These are phyloP conservation scores for Cromileptes altivelis DNA, from an alignment of 2,113 vertebrate genomes.

Conservation along the genomic window DNA sequence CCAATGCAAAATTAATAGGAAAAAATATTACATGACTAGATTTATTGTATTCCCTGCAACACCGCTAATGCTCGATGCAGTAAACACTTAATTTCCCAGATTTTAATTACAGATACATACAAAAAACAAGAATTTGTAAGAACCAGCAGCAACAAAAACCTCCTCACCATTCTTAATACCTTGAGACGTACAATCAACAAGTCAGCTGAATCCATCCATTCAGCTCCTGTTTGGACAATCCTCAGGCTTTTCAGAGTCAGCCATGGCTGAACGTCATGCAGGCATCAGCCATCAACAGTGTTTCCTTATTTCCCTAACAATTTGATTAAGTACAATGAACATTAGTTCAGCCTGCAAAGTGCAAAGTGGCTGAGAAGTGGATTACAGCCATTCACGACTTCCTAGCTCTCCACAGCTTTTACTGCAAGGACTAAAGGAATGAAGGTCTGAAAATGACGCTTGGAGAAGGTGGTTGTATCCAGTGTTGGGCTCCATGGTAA, in stretches of 20 bases:
- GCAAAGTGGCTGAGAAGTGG: slow-evolving; percentile 25
- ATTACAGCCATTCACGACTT: background rate
- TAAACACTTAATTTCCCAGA: background rate
- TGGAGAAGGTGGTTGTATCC: background rate
- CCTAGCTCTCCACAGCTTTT: slow-evolving; percentile 13
- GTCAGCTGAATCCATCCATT: background rate
- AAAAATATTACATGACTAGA: background rate
- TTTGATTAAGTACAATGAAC: slow-evolving; percentile 22
- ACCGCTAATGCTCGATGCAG: background rate
- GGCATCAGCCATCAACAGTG: background rate
- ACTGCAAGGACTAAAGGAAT: background rate
- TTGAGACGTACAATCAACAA: background rate
- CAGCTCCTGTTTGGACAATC: background rate
- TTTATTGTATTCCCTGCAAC: background rate
- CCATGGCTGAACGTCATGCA: background rate
- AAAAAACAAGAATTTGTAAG: background rate
- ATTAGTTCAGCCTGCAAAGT: slow-evolving; percentile 15
- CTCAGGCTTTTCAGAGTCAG: background rate
- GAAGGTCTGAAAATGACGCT: background rate
- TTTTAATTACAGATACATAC: background rate
- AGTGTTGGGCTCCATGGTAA: slow-evolving; percentile 1
- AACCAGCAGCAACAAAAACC: background rate
- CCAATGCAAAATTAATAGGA: background rate
- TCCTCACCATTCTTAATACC: background rate
- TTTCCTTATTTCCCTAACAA: slow-evolving; percentile 10